phyloP scores from a whole-genome alignment of 2,888 invertebrate species.

The Holacanthella duospinosa region DNA sequence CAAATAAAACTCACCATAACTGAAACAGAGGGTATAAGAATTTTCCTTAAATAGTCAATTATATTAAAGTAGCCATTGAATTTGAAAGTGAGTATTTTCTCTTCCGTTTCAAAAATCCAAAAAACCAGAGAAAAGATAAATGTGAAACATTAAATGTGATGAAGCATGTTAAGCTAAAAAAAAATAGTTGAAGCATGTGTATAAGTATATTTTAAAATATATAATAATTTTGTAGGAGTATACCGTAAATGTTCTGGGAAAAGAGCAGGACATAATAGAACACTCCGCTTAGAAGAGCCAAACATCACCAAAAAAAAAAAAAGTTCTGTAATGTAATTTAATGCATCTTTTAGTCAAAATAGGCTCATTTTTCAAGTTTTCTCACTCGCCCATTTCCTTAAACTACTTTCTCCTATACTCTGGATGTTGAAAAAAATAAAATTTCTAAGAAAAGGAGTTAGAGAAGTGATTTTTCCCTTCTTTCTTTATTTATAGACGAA shows the following conservation, averaged over 20 bases:
- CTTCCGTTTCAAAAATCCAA: too few species aligned
- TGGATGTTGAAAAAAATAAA: not conserved
- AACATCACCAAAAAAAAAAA: not conserved
- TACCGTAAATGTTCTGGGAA: not conserved
- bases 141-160: not conserved
- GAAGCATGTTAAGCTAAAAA: not conserved
- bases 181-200: not conserved
- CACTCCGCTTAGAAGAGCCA: not conserved
- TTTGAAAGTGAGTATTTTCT: too few species aligned
- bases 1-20: too few species aligned
- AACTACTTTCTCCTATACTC: not conserved
- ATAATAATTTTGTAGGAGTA: not conserved
- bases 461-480: not conserved
- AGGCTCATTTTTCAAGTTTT: constrained; percentile 27
- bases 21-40: too few species aligned
- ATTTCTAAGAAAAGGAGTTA: not conserved
- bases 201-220: not conserved
- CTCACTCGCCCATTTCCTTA: constrained; percentile 20
- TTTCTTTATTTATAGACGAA: constrained; percentile 2
- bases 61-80: too few species aligned
- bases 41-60: too few species aligned
- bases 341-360: constrained; percentile 13
- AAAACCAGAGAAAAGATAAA: not conserved
- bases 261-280: not conserved
- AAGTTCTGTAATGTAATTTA: not conserved